Evolutionary conservation across 2,113 vertebrate species (phyloP), one percentile per base, ranked within the genome.

Genomic region (Ptilonorhynchus violaceus): DNA sequence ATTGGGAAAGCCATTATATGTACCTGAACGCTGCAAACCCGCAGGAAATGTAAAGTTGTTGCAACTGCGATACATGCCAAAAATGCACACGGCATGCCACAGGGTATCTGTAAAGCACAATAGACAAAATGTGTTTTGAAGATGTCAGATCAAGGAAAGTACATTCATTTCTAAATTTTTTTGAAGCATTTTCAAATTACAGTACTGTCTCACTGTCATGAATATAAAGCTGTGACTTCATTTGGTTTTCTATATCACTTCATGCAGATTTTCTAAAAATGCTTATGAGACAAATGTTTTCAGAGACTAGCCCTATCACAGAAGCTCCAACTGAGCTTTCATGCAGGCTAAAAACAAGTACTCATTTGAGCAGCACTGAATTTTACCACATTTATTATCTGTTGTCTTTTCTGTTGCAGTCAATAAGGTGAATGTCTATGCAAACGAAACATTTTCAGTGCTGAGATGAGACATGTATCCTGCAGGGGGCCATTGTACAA

Each of bases 351-450:
- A 53, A 89, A 94, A 42, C 15, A 70, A 75, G 28, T 39, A 53
- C 42, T 83, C n/a, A 63, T 85, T 42, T 88, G 27, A 94, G 55
- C 25, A 93, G 46, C 53, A 47, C n/a, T 79, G 53, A 37, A 37
- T 93, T 89, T 82, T 84, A 88, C 84, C 69, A 64, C 46, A 74
- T 89, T 88, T 93, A 69, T 83, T 92, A 80, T 56, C 42, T 83
- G 13, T 47, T 89, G 37, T 64, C 31, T 92, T 92, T 92, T 74
- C 92, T 85, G 15, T 63, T 77, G 55, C 30, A 77, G 56, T 69
- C 88, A 94, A 18, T 70, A 92, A 53, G 11, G 53, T 49, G 46
- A 85, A 79, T 58, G 19, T 69, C 68, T 89, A 70, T 81, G 93
- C 67, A 97, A 89, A 96, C 44, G 16, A 77, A 94, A 82, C 46